Conservation (phyloP, 2,888 invertebrate genomes). For the Beris morrisii region DNA sequence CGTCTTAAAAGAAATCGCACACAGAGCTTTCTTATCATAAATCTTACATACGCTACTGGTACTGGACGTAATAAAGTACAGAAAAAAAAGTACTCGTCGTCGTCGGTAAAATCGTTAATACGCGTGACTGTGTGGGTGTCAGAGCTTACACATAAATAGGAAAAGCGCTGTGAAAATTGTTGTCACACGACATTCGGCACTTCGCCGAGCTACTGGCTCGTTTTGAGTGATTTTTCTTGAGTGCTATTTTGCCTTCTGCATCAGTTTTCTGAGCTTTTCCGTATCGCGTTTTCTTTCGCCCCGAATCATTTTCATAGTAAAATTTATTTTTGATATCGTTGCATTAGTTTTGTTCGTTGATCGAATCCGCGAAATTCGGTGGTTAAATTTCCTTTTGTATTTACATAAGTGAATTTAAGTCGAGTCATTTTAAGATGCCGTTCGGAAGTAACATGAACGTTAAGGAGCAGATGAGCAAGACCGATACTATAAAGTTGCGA, state of each 20-base stretch:
- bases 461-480: conserved; percentile 72
- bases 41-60: no score
- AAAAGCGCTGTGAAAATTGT: conserved; percentile 34
- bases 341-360: not conserved
- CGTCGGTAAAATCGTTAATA: no score
- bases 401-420: not conserved
- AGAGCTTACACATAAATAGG: conserved; percentile 33
- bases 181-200: conserved; percentile 26
- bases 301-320: no score
- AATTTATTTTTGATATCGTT: no score
- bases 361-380: not conserved
- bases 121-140: conserved; percentile 3
- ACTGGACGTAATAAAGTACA: no score
- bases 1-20: no score
- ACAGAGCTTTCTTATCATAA: no score
- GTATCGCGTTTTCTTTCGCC: not conserved
- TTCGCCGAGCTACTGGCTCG: conserved; percentile 4
- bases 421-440: conserved; percentile 31
- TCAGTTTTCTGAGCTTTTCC: conserved; percentile 14
- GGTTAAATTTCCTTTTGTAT: not conserved
- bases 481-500: conserved; percentile 77
- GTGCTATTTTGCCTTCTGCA: conserved; percentile 5
- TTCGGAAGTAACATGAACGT: conserved; percentile 15
- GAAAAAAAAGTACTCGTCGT: no score
- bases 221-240: conserved; percentile 20